Evolutionary conservation across 2,888 invertebrate genomes (phyloP).

Genomic region (Noctua comes): DNA sequence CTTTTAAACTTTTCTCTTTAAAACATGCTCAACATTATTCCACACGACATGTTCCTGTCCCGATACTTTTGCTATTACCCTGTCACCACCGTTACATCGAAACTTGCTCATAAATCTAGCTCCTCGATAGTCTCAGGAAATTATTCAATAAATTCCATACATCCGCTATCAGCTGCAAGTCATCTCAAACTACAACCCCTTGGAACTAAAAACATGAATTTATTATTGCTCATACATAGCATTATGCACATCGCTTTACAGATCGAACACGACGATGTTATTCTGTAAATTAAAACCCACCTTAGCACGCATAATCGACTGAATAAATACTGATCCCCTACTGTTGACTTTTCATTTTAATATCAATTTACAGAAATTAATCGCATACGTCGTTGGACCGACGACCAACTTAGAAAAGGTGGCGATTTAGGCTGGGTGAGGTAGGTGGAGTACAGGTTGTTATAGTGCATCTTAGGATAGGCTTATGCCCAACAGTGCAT

Average conservation of each 20-base stretch:
- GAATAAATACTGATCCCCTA: slow-evolving; percentile 76
- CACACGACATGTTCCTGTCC: background rate
- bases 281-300: slow-evolving; percentile 83
- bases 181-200: slow-evolving; percentile 46
- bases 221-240: slow-evolving; percentile 53
- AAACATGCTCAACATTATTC: background rate
- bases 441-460: background rate
- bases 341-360: slow-evolving; percentile 59
- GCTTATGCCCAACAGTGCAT: background rate
- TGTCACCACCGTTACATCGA: slow-evolving; percentile 3
- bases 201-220: slow-evolving; percentile 50
- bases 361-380: background rate
- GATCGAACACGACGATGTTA: slow-evolving; percentile 73
- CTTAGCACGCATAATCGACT: slow-evolving; percentile 82
- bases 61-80: slow-evolving; percentile 22
- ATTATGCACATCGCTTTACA: slow-evolving; percentile 58
- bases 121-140: slow-evolving; percentile 14
- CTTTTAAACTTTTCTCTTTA: background rate
- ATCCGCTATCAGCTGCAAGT: slow-evolving; percentile 40
- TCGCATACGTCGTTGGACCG: background rate
- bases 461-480: background rate
- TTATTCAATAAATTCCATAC: slow-evolving; percentile 40
- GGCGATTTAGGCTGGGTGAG: background rate
- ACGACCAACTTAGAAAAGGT: background rate
- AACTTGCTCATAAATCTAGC: slow-evolving; percentile 38